Percentiles rank a stretch among this genome's conserved stretches.
These are phyloP conservation scores for Ophthalmotilapia sp. DNA, from an alignment of 2,113 vertebrate genomes.

Conservation along the genomic window DNA sequence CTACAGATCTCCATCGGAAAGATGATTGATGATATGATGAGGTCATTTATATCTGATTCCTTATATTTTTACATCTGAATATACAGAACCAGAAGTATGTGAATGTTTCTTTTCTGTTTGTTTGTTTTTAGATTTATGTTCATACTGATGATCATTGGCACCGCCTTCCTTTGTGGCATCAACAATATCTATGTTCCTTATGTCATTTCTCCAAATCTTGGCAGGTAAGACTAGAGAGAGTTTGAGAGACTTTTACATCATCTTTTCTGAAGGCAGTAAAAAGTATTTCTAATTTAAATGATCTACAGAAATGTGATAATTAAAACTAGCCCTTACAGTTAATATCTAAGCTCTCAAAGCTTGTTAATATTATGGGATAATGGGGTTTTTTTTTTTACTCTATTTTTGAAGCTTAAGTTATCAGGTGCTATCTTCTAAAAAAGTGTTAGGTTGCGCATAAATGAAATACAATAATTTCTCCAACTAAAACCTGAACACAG, in stretches of 20 bases:
- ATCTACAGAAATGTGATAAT: neutral
- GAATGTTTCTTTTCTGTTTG: neutral
- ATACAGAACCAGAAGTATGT: neutral
- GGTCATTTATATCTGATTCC: slow-evolving; percentile 50
- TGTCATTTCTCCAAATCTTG: slow-evolving; percentile 74
- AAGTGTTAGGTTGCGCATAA: neutral
- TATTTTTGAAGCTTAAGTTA: neutral
- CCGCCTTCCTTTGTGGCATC: slow-evolving; percentile 86
- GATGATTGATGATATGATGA: slow-evolving; percentile 92
- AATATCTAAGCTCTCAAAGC: neutral
- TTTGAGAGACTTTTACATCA: neutral
- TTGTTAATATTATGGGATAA: neutral
- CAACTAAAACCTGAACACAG: neutral
- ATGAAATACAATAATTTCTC: neutral
- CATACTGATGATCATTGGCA: slow-evolving; percentile 89
- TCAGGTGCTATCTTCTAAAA: neutral
- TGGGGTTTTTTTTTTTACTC: accelerated
- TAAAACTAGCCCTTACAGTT: neutral
- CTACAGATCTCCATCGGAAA: slow-evolving; percentile 89
- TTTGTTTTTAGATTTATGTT: slow-evolving; percentile 80
- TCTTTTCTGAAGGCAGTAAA: neutral
- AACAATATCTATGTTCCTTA: slow-evolving; percentile 89
- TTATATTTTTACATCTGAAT: neutral
- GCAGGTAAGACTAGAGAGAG: slow-evolving; percentile 66
- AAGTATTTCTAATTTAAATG: neutral